phyloP scores from a whole-genome alignment of 2,797 vertebrate species.

The Pangasius djambal region DNA sequence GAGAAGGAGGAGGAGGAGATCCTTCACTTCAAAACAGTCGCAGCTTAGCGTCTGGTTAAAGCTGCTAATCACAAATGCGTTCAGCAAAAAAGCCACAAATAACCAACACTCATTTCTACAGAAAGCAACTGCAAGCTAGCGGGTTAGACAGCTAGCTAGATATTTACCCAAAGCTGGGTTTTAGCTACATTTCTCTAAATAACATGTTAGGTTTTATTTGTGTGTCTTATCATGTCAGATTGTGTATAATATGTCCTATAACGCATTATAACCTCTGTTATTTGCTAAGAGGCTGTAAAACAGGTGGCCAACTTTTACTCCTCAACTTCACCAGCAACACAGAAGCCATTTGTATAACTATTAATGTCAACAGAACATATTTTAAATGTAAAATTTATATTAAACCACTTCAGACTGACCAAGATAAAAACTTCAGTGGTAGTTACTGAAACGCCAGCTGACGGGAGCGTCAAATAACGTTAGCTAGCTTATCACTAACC shows the following conservation, averaged over 20 bases:
- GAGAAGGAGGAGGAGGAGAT: background rate
- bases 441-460: background rate
- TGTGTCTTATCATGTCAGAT: too few species aligned
- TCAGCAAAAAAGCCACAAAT: background rate
- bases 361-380: background rate
- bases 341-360: background rate
- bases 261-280: background rate
- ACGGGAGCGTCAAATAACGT: background rate
- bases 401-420: background rate
- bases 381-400: background rate
- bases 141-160: background rate
- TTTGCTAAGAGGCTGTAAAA: background rate
- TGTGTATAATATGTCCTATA: background rate
- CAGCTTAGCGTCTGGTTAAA: background rate
- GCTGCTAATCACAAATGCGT: background rate
- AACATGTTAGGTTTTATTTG: background rate
- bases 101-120: background rate
- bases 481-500: background rate
- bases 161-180: background rate
- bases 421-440: background rate
- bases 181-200: background rate
- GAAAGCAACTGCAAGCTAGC: background rate
- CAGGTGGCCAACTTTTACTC: background rate
- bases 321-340: background rate
- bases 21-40: constrained; percentile 12